A percentile compares a stretch with the other conserved stretches of the same genome.
These are phyloP conservation scores for Heteromurus nitidus DNA, from an alignment of 2,888 invertebrate genomes.

Conservation along the genomic window DNA sequence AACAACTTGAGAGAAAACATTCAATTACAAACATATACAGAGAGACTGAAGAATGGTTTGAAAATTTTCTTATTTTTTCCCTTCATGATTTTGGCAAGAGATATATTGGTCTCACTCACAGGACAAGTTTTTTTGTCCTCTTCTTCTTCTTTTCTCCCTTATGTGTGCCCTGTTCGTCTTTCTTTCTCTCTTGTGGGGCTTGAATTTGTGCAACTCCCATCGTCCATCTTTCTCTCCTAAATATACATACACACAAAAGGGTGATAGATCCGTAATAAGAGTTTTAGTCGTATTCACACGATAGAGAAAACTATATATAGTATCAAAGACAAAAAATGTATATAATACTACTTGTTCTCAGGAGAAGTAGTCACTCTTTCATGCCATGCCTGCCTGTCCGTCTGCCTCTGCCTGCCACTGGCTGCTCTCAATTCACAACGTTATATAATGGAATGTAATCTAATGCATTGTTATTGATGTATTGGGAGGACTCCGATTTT, in stretches of 20 bases:
- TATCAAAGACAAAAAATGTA: background rate
- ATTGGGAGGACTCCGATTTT: conserved; percentile 66
- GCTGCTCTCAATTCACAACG: conserved; percentile 47
- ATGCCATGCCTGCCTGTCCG: conserved; percentile 54
- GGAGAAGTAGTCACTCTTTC: conserved; percentile 49
- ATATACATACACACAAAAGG: conserved; percentile 37
- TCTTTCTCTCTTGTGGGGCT: background rate
- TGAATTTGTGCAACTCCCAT: conserved; percentile 43
- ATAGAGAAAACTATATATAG: conserved; percentile 10
- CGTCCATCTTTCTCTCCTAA: conserved; percentile 43
- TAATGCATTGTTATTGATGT: conserved; percentile 69
- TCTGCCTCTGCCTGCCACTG: conserved; percentile 21
- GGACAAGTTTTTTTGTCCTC: conserved; percentile 47
- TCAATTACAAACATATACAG: conserved; percentile 33
- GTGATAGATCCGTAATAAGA: conserved; percentile 22
- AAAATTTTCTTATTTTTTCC: conserved; percentile 53
- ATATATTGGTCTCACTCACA: conserved; percentile 54
- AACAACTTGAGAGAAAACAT: conserved; percentile 39
- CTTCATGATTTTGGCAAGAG: conserved; percentile 57
- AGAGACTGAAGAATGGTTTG: conserved; percentile 36
- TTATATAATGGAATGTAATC: conserved; percentile 65
- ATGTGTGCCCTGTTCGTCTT: conserved; percentile 13
- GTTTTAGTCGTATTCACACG: background rate
- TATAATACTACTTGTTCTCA: too few species aligned
- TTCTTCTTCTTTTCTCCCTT: background rate